phyloP scores from a whole-genome alignment of 2,113 vertebrate species.

The Oncorhynchus tshawytscha region DNA sequence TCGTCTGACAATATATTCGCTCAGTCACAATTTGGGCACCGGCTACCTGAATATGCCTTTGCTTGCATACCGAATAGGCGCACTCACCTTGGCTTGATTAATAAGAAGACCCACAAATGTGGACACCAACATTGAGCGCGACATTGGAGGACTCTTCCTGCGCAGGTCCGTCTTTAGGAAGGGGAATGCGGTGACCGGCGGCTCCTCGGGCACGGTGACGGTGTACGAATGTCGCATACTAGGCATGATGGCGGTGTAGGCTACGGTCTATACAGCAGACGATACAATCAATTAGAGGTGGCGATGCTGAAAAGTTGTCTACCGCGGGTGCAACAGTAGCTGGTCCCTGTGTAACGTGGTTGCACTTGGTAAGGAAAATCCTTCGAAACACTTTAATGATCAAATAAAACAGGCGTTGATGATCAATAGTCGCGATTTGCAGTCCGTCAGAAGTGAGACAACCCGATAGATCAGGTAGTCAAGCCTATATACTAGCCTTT shows the following conservation, averaged over 20 bases:
- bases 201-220: conserved; percentile 83
- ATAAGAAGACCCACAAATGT: conserved; percentile 91
- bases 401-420: not conserved
- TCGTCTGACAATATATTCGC: too few species aligned
- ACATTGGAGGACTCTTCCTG: conserved; percentile 68
- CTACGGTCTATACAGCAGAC: not conserved
- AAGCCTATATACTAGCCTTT: not conserved
- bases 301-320: conserved; percentile 6
- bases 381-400: not conserved
- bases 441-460: too few species aligned
- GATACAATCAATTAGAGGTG: not conserved
- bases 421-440: too few species aligned
- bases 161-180: conserved; percentile 78
- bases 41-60: not conserved
- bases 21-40: too few species aligned
- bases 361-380: not conserved
- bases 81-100: conserved; percentile 91
- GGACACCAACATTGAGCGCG: conserved; percentile 87
- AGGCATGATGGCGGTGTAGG: conserved; percentile 60
- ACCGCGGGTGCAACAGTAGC: not conserved
- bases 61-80: not conserved
- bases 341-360: not conserved
- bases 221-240: conserved; percentile 89
- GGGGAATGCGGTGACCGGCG: conserved; percentile 72
- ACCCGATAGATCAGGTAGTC: too few species aligned